These are phyloP conservation scores for Ctenosaura bakeri DNA, from an alignment of 2,797 vertebrate species.

Conservation along the genomic window DNA sequence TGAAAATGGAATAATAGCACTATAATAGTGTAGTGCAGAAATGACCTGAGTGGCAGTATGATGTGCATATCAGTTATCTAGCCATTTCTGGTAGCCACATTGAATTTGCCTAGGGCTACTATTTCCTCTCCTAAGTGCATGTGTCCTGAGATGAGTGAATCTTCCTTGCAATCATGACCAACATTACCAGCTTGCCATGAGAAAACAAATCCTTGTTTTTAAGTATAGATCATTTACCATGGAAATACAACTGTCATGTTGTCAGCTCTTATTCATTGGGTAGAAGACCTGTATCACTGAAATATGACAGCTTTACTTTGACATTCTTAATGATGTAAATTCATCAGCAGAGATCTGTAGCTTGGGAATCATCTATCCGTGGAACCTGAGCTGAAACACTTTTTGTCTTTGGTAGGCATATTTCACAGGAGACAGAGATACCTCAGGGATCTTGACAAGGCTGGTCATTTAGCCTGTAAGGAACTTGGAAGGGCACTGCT, in stretches of 20 bases:
- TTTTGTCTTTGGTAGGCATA: not conserved
- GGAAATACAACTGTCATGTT: not conserved
- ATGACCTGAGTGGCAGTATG: not conserved
- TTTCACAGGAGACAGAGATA: not conserved
- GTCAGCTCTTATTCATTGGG: not conserved
- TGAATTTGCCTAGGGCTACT: not conserved
- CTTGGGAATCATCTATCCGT: not conserved
- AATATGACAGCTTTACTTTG: not conserved
- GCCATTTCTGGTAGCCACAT: rapidly evolving
- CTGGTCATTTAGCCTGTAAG: not conserved
- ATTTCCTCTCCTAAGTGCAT: not conserved
- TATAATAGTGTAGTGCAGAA: too few species aligned
- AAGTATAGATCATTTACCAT: conserved; percentile 44
- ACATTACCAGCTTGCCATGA: conserved; percentile 1
- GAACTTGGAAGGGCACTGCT: not conserved
- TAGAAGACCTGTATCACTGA: not conserved
- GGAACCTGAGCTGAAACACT: not conserved
- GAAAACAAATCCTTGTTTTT: not conserved
- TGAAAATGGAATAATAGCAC: too few species aligned
- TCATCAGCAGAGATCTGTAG: not conserved
- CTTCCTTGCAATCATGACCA: not conserved
- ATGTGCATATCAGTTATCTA: not conserved
- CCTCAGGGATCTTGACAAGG: not conserved
- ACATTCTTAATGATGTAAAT: not conserved
- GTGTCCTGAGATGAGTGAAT: not conserved